These are phyloP conservation scores for Rana temporaria DNA, from an alignment of 2,113 vertebrate species.

Conservation along the genomic window DNA sequence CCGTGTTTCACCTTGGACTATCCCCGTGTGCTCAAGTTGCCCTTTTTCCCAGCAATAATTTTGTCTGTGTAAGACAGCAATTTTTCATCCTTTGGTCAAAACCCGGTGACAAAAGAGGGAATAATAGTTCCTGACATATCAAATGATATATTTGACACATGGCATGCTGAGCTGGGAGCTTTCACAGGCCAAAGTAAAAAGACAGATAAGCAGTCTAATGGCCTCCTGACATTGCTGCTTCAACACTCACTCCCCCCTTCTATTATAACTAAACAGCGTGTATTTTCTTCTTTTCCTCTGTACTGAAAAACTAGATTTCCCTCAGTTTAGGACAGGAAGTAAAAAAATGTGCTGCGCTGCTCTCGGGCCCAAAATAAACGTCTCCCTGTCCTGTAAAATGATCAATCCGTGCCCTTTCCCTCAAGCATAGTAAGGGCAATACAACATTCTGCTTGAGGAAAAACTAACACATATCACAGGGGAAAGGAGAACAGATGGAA, in stretches of 20 bases:
- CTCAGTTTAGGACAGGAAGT: conserved; percentile 65
- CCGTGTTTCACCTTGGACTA: conserved; percentile 87
- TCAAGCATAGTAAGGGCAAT: conserved; percentile 73
- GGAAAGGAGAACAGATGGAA: conserved; percentile 81
- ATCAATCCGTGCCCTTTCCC: conserved; percentile 77
- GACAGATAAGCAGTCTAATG: conserved; percentile 88
- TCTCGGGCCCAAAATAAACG: conserved; percentile 69
- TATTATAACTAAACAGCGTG: conserved; percentile 59
- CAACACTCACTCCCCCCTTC: conserved; percentile 56
- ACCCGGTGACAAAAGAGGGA: conserved; percentile 89
- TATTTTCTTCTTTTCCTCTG: neutral
- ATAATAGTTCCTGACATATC: conserved; percentile 87
- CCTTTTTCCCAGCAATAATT: conserved; percentile 86
- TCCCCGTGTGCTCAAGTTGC: conserved; percentile 66
- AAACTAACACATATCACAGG: conserved; percentile 82
- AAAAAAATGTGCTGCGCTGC: conserved; percentile 58
- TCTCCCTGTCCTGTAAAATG: conserved; percentile 73
- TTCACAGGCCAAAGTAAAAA: conserved; percentile 76
- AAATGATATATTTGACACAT: conserved; percentile 87
- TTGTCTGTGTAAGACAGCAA: conserved; percentile 83
- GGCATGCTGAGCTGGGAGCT: conserved; percentile 77
- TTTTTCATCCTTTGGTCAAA: conserved; percentile 93
- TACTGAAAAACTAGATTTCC: conserved; percentile 58
- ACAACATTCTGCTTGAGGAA: conserved; percentile 78
- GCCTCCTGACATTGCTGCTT: conserved; percentile 80